phyloP scores from a whole-genome alignment of 1,140 invertebrate genomes.

The Plectrocnemia conspersa region DNA sequence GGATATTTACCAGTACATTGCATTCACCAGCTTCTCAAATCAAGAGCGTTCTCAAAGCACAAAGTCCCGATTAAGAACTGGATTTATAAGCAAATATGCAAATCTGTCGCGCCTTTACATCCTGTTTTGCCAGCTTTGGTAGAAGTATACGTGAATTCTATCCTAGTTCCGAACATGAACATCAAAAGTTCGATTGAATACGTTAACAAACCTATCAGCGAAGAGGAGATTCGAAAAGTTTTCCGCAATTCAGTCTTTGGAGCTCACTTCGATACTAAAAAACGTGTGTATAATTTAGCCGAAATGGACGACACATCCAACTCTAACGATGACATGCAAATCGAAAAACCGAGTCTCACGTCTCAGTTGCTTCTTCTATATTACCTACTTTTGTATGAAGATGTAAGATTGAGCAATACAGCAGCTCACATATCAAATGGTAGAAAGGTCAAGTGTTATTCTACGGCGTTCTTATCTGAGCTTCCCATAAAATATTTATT shows the following conservation, averaged over 20 bases:
- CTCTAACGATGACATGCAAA: slow-evolving; percentile 50
- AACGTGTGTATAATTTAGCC: slow-evolving; percentile 44
- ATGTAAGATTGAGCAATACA: slow-evolving; percentile 77
- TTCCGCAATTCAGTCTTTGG: slow-evolving; percentile 75
- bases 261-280: slow-evolving; percentile 60
- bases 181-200: slow-evolving; percentile 64
- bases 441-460: slow-evolving; percentile 80
- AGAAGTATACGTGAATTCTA: slow-evolving; percentile 93
- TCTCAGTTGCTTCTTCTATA: slow-evolving; percentile 88
- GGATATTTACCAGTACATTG: slow-evolving; percentile 96
- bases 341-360: slow-evolving; percentile 68
- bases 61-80: slow-evolving; percentile 91
- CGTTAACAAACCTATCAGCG: slow-evolving; percentile 87
- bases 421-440: slow-evolving; percentile 64
- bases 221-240: slow-evolving; percentile 82
- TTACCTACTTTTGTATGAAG: slow-evolving; percentile 91
- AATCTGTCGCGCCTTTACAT: slow-evolving; percentile 81
- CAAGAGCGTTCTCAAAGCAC: slow-evolving; percentile 92
- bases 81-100: slow-evolving; percentile 92
- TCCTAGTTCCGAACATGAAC: slow-evolving; percentile 75
- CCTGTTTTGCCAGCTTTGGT: slow-evolving; percentile 89
- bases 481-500: slow-evolving; percentile 92
- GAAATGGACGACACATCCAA: slow-evolving; percentile 49
- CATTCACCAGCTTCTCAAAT: slow-evolving; percentile 93
- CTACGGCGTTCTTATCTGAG: slow-evolving; percentile 81